Evolutionary conservation across 2,888 invertebrate species (phyloP).

Genomic region (Sipunculus nudus): DNA sequence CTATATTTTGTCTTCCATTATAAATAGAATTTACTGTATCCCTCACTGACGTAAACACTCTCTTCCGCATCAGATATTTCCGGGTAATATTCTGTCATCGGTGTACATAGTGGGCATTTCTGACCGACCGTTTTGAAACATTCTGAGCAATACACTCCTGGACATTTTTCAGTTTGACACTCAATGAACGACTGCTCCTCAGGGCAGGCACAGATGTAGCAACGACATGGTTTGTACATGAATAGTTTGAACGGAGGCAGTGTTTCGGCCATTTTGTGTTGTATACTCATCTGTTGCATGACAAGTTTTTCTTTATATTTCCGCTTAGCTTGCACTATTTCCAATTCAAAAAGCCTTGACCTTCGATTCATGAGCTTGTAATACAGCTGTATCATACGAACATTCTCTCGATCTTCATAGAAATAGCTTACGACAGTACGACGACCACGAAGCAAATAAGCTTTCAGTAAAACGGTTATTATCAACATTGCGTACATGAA

Average conservation of each 20-base stretch:
- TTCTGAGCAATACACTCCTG: constrained; percentile 35
- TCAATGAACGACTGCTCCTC: constrained; percentile 33
- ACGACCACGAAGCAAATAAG: constrained; percentile 38
- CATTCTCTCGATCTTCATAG: constrained; percentile 41
- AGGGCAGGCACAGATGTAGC: constrained; percentile 32
- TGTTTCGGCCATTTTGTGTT: constrained; percentile 19
- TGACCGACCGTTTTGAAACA: constrained; percentile 37
- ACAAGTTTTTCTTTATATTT: constrained; percentile 29
- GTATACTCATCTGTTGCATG: constrained; percentile 22
- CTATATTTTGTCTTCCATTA: too few relatives aligned
- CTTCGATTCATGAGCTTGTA: constrained; percentile 37
- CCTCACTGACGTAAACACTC: too few relatives aligned
- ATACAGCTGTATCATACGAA: constrained; percentile 41
- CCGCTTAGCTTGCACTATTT: constrained; percentile 28
- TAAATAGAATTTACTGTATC: too few relatives aligned
- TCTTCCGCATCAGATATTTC: too few relatives aligned
- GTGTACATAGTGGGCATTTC: constrained; percentile 41
- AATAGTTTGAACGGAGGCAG: constrained; percentile 24
- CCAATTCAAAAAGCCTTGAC: constrained; percentile 27
- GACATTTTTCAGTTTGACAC: constrained; percentile 38
- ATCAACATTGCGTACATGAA: constrained; percentile 29
- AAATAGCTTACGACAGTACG: constrained; percentile 40
- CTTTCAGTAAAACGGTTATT: constrained; percentile 36
- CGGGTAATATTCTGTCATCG: too few relatives aligned
- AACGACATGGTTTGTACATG: constrained; percentile 22